phyloP scores from a whole-genome alignment of 2,113 vertebrate genomes.

The Rhegmatorhina hoffmannsi region DNA sequence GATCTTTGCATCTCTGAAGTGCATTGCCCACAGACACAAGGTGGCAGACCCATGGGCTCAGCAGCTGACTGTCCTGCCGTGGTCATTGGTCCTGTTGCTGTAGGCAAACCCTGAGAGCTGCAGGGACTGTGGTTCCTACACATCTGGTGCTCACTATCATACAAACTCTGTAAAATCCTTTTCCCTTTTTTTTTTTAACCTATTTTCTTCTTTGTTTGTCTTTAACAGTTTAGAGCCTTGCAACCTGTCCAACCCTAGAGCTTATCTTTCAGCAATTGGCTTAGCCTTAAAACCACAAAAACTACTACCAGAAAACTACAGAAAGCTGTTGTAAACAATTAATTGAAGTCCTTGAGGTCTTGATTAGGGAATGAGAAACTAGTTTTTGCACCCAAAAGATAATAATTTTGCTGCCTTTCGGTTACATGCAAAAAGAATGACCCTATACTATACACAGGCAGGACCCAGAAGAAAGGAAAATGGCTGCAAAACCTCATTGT shows the following conservation, averaged over 20 bases:
- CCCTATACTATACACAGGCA: neutral
- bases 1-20: neutral
- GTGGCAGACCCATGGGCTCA: no score
- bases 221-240: neutral
- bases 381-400: neutral
- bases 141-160: neutral
- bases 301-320: neutral
- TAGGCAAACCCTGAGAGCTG: neutral
- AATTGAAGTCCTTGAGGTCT: neutral
- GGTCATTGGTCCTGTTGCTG: rapidly evolving
- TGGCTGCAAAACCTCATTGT: neutral
- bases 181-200: neutral
- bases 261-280: neutral
- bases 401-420: neutral
- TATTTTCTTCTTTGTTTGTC: neutral
- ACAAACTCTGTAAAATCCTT: neutral
- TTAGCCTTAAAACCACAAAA: neutral
- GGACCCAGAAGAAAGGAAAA: neutral
- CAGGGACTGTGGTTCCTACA: neutral
- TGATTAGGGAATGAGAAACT: neutral
- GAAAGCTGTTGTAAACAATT: neutral
- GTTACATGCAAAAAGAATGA: neutral
- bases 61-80: neutral
- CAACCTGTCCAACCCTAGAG: neutral
- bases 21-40: rapidly evolving